Conservation (phyloP, 2,113 vertebrate genomes). For the Anthoscopus minutus region DNA sequence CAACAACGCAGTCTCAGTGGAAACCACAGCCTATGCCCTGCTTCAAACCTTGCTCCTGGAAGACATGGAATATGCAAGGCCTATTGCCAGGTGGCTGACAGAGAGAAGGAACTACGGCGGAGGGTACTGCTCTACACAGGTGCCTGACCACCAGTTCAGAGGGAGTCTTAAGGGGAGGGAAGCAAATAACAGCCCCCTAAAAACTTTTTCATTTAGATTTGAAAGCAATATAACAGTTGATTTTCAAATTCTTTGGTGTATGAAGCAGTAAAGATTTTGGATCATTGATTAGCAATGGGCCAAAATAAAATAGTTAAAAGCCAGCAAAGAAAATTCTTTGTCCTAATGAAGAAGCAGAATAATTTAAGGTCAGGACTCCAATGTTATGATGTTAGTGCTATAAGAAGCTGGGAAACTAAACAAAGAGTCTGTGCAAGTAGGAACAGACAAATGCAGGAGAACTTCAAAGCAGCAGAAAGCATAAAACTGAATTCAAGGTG, state of each 20-base stretch:
- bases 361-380: neutral
- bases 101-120: conserved; percentile 73
- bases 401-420: neutral
- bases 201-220: neutral
- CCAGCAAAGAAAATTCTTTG: neutral
- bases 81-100: conserved; percentile 69
- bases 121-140: conserved; percentile 71
- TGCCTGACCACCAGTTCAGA: neutral
- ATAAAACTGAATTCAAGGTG: neutral
- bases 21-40: conserved; percentile 76
- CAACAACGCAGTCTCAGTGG: conserved; percentile 63
- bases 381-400: neutral
- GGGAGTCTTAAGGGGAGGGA: neutral
- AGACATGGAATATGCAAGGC: conserved; percentile 40
- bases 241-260: neutral
- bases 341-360: neutral
- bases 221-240: neutral
- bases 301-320: neutral
- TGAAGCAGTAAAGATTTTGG: neutral
- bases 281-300: accelerated
- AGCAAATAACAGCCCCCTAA: neutral
- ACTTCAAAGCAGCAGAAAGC: neutral
- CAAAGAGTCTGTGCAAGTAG: neutral
- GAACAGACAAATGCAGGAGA: neutral
- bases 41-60: conserved; percentile 67